Evolutionary conservation across 2,113 vertebrate species (phyloP), one percentile per base, ranked within the genome.

Genomic region (zebrafish (Danio rerio)): DNA sequence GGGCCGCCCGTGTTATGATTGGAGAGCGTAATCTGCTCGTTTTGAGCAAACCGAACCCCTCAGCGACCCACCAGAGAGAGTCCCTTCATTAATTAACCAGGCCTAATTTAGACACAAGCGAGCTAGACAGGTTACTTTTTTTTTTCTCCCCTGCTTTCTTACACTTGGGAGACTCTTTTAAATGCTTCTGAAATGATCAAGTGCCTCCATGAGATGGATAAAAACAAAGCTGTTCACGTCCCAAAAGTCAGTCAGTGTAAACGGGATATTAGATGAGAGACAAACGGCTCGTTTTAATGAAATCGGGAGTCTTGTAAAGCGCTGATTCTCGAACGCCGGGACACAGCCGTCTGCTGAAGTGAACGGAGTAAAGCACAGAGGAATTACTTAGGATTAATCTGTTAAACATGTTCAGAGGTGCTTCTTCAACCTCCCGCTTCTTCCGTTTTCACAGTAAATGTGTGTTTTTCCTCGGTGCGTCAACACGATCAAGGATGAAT

Each of bases 31-130:
- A 81, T 78, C 70, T 78, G 12, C 40, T 52, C 12, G 20, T 71
- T 79, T 70, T 53, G 43, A 63, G 69, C 49, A 62, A 74, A 68
- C 59, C 69, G 63, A 62, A 75, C 63, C 58, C 82, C 72, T 63
- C 69, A 45, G 50, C 31, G 58, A 47, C 81, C 71, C 66, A 83
- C 72, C n/a, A 18, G 55, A 85, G 73, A 74, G 78, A 65, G 76
- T 31, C 9, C 31, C 70, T 76, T 85, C 52, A 84, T 81, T 83
- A 83, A 85, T 87, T 81, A 81, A 49, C 74, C 40, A 43, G 72
- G 66, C 53, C 63, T 83, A 62, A 84, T 81, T 86, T 81, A 84
- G 72, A 78, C 77, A 83, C 55, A 76, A 70, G 80, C 58, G 47
- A 80, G 47, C 78, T 78, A 77, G 74, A 79, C 68, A 74, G 62